phyloP scores from a whole-genome alignment of 2,113 vertebrate species.

The Patagioenas fasciata region DNA sequence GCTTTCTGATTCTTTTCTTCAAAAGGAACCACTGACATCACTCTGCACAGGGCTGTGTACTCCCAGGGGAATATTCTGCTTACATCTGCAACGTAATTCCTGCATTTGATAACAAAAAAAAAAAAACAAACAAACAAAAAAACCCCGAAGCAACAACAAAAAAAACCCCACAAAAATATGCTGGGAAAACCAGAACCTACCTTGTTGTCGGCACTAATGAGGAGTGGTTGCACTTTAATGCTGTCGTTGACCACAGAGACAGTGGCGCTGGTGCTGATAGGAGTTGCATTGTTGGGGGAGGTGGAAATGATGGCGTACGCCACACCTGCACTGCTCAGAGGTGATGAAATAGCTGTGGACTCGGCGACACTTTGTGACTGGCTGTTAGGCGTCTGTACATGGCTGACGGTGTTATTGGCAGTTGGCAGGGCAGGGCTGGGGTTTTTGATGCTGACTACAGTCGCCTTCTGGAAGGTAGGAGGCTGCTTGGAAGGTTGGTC shows the following conservation, averaged over 20 bases:
- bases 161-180: too few relatives aligned
- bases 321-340: constrained; percentile 83
- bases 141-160: too few relatives aligned
- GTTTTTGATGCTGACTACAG: constrained; percentile 86
- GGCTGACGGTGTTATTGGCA: constrained; percentile 92
- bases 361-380: constrained; percentile 66
- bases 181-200: constrained; percentile 50
- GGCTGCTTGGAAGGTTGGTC: constrained; percentile 86
- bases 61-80: neutral
- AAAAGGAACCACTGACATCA: neutral
- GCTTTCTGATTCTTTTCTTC: neutral
- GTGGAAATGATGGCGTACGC: constrained; percentile 95
- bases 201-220: constrained; percentile 88
- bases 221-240: constrained; percentile 87
- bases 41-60: neutral
- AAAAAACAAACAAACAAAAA: too few relatives aligned
- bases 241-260: constrained; percentile 83
- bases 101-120: neutral
- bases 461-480: constrained; percentile 84
- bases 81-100: neutral
- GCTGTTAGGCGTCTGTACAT: constrained; percentile 74
- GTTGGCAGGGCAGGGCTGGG: constrained; percentile 90
- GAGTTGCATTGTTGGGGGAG: constrained; percentile 76
- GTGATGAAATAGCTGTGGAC: constrained; percentile 56
- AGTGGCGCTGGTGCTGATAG: constrained; percentile 67